Base-by-base conservation (phyloP, 2,113 vertebrate genomes). In the Mustela lutreola region DNA sequence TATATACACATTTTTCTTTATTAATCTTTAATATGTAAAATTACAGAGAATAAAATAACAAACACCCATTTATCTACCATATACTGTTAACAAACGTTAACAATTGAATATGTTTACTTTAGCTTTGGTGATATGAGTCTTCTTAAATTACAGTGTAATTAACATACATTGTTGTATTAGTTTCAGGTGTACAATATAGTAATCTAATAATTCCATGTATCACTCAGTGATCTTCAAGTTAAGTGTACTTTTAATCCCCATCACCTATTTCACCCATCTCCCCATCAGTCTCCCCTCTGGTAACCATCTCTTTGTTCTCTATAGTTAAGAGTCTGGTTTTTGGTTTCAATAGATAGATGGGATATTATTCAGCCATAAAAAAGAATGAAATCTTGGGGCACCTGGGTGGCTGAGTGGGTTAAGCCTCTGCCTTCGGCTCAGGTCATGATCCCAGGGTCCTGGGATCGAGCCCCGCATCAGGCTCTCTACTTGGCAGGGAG, bases 21-120 rank as follows among this genome's bases (percentile, higher is more conserved):
- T 16, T 21, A 18, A 63, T n/a, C 70, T 88, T 87, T 70, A 94
- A 83, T 67, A 63, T 65, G 7, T 26, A 75, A 95, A 96, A 58
- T 58, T 83, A 65, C 12, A 79, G 22, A 53, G 19, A 87, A 73
- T 75, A 63, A 91, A 24, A 73, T 70, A 86, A 33, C 8, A 88
- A 95, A 70, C 0, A 63, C 19, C 62, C 21, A n/a, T 53, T 1
- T 50, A 53, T 75, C 5, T 24, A 42, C 24, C 53, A 50, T 36
- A 84, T 8, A 11, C 4, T 73, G 78, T 70, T 91, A 62, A 24
- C 24, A 95, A 85, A 76, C 31, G 12, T 42, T 67, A 71, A 53
- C 24, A 84, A n/a, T 31, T 73, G 1, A 73, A 24, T 36, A 53
- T 11, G 7, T 33, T 94, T 79, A 73, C 21, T 84, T 84, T 14